phyloP scores from a whole-genome alignment of 2,113 vertebrate species.

The Cacatua alba region DNA sequence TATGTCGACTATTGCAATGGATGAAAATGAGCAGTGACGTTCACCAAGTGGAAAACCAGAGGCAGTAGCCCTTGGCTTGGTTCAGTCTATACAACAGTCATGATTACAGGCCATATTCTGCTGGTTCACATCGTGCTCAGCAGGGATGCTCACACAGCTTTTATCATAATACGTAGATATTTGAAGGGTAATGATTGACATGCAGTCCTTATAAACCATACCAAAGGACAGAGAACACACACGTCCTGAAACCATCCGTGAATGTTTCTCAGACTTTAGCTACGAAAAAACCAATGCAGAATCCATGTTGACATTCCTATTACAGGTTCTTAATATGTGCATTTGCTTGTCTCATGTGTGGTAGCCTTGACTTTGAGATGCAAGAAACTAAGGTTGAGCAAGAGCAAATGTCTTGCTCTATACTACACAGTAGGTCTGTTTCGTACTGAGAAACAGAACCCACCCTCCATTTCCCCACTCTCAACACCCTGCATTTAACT shows the following conservation, averaged over 20 bases:
- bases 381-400: not conserved
- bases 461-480: not conserved
- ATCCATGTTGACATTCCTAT: not conserved
- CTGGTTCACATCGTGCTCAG: not conserved
- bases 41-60: not conserved
- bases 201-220: not conserved
- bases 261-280: not conserved
- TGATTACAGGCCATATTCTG: not conserved
- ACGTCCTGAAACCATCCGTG: not conserved
- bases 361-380: not conserved
- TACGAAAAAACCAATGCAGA: not conserved
- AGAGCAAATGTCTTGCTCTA: not conserved
- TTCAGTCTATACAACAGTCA: not conserved
- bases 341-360: not conserved
- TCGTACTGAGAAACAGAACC: not conserved
- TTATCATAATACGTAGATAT: not conserved
- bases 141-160: not conserved
- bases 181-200: not conserved
- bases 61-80: not conserved
- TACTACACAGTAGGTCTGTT: not conserved
- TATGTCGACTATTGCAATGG: not conserved
- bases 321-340: not conserved
- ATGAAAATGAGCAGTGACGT: not conserved
- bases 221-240: not conserved
- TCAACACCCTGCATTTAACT: not conserved